Base-by-base conservation (phyloP, 2,797 vertebrate genomes). In the Sphaeramia orbicularis region DNA sequence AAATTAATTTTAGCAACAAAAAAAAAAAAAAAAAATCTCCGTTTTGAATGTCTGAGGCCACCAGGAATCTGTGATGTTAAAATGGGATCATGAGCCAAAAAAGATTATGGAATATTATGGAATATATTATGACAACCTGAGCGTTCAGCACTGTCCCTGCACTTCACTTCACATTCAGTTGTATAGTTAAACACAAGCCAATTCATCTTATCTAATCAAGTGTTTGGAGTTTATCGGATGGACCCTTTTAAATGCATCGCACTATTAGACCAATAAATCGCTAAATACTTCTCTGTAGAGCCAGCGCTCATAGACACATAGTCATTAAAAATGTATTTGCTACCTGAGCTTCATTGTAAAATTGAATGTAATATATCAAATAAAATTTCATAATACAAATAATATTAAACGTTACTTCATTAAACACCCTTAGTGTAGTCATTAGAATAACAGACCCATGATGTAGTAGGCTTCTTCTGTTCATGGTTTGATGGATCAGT, bases 181-280 rank as follows among this genome's bases (percentile, higher is more conserved):
- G 21, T 36, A 36, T 47, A 53, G 59, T 54, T 45, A 51, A 53
- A 47, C 42, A 50, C 10, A 32, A 37, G 72, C 21, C 37, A 16
- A 73, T 80, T 74, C 67, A 71, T 74, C 65, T 41, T 74, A 21
- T 45, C 18, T 68, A 62, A 71, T 83, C 53, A 83, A 84, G 76
- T 59, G 55, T 65, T 71, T 19, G 71, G 38, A 71, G 59, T 78
- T 74, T 71, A 82, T 53, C 40, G 53, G 40, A 70, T 24, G 30
- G 60, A 6, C 18, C 13, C 58, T 43, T 58, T 54, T 69, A 68
- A 83, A 78, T 70, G 54, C 59, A 61, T 6, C 12, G 40, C 21
- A 11, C 55, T 71, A 10, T 75, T 59, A 69, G 38, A 74, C 47
- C 67, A 68, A 50, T 71, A 65, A 45, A 80, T 86, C 80, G n/a